These are phyloP conservation scores for Corythoichthys intestinalis DNA, from an alignment of 2,113 vertebrate species.

Conservation along the genomic window DNA sequence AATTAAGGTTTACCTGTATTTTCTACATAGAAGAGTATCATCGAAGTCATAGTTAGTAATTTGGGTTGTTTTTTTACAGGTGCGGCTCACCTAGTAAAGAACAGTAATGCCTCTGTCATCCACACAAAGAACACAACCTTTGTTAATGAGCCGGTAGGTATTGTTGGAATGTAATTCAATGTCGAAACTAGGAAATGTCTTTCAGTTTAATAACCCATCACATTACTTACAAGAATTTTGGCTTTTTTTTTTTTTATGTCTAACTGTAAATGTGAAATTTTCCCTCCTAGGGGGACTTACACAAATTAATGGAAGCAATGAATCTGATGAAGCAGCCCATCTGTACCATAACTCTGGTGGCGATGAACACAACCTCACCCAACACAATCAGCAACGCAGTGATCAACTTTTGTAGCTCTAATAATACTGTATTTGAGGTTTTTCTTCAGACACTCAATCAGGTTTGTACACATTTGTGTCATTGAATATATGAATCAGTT, in stretches of 20 bases:
- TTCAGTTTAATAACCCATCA: background rate
- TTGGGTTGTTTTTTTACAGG: slow-evolving; percentile 45
- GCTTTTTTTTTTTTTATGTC: background rate
- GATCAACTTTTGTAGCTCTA: slow-evolving; percentile 61
- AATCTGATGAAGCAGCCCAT: slow-evolving; percentile 53
- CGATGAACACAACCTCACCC: slow-evolving; percentile 32
- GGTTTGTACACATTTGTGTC: slow-evolving; percentile 33
- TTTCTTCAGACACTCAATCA: slow-evolving; percentile 55
- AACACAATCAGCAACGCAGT: slow-evolving; percentile 15
- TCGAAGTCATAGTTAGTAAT: background rate
- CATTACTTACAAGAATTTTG: background rate
- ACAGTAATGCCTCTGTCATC: slow-evolving; percentile 15
- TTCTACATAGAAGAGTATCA: background rate
- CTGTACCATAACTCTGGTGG: slow-evolving; percentile 51
- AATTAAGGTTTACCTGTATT: background rate
- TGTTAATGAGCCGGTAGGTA: slow-evolving; percentile 53
- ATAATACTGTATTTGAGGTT: slow-evolving; percentile 60
- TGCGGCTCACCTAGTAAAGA: background rate
- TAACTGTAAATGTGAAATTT: background rate
- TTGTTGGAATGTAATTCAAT: background rate
- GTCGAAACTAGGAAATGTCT: background rate
- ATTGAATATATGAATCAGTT: slow-evolving; percentile 9
- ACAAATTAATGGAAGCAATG: slow-evolving; percentile 48
- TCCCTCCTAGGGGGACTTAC: slow-evolving; percentile 36
- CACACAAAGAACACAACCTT: slow-evolving; percentile 24